These are phyloP conservation scores for Acromyrmex echinatior DNA, from an alignment of 1,140 invertebrate species.

Conservation along the genomic window DNA sequence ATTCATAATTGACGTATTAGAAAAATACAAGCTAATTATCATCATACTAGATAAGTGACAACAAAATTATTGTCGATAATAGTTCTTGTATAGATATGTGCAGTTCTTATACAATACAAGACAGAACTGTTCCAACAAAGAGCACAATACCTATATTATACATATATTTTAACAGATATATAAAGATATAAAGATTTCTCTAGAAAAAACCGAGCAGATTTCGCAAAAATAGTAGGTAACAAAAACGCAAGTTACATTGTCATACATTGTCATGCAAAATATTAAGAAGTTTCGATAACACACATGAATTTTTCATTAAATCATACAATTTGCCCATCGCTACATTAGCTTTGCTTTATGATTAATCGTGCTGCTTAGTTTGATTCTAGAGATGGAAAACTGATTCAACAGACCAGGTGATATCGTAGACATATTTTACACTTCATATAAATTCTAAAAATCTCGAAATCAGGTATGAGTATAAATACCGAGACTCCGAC, in stretches of 20 bases:
- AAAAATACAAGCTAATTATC: slow-evolving; percentile 58
- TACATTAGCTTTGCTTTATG: not conserved
- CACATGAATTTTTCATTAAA: slow-evolving; percentile 28
- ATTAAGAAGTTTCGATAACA: not conserved
- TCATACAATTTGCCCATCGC: not conserved
- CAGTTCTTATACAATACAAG: slow-evolving; percentile 36
- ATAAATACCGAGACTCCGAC: slow-evolving; percentile 32
- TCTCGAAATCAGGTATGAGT: slow-evolving; percentile 34
- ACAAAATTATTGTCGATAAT: slow-evolving; percentile 50
- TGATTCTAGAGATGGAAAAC: slow-evolving; percentile 55
- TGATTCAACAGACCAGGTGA: slow-evolving; percentile 46
- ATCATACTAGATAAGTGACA: slow-evolving; percentile 62
- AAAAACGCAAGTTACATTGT: slow-evolving; percentile 22
- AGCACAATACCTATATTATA: not conserved
- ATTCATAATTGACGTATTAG: slow-evolving; percentile 28
- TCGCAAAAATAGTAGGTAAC: not conserved
- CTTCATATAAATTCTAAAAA: slow-evolving; percentile 42
- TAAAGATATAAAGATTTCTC: slow-evolving; percentile 10
- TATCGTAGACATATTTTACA: slow-evolving; percentile 29
- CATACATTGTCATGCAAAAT: slow-evolving; percentile 15
- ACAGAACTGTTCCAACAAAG: slow-evolving; percentile 23
- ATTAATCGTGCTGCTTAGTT: slow-evolving; percentile 31
- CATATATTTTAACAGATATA: slow-evolving; percentile 27
- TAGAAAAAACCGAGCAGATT: slow-evolving; percentile 9
- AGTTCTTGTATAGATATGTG: slow-evolving; percentile 38